A percentile compares a stretch with the other conserved stretches of the same genome.
Evolutionary conservation across 2,888 invertebrate genomes (phyloP).

Genomic region (Creontiades dilutus): DNA sequence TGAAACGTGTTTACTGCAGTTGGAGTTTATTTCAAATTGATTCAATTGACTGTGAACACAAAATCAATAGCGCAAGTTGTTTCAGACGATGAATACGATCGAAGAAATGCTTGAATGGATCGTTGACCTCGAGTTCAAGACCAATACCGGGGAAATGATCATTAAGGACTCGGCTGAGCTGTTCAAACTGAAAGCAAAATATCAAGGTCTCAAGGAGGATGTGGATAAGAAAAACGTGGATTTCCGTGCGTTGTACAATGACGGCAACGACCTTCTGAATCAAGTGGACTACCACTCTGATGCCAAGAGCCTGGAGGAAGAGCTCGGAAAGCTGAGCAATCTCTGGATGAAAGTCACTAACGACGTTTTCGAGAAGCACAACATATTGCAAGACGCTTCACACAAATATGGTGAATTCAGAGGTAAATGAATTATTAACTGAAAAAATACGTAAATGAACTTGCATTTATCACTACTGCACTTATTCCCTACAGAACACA

Average conservation of each 20-base stretch:
- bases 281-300: slow-evolving; percentile 66
- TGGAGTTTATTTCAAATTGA: no score
- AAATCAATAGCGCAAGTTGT: background rate
- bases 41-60: no score
- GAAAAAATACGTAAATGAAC: no score
- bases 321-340: slow-evolving; percentile 69
- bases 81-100: slow-evolving; percentile 80
- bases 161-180: slow-evolving; percentile 85
- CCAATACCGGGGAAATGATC: slow-evolving; percentile 80
- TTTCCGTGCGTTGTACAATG: slow-evolving; percentile 72
- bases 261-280: slow-evolving; percentile 80
- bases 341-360: slow-evolving; percentile 85
- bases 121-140: slow-evolving; percentile 82
- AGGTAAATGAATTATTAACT: slow-evolving; percentile 76
- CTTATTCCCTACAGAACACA: no score
- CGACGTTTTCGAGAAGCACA: slow-evolving; percentile 84
- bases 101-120: slow-evolving; percentile 83
- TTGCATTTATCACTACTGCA: no score
- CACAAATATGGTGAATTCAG: slow-evolving; percentile 87
- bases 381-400: slow-evolving; percentile 85
- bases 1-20: no score
- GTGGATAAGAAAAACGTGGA: slow-evolving; percentile 83
- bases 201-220: slow-evolving; percentile 85
- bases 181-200: slow-evolving; percentile 85
- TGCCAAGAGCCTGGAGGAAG: slow-evolving; percentile 66